Base-by-base conservation (phyloP, 2,113 vertebrate species). In the Corythoichthys haematopterus region DNA sequence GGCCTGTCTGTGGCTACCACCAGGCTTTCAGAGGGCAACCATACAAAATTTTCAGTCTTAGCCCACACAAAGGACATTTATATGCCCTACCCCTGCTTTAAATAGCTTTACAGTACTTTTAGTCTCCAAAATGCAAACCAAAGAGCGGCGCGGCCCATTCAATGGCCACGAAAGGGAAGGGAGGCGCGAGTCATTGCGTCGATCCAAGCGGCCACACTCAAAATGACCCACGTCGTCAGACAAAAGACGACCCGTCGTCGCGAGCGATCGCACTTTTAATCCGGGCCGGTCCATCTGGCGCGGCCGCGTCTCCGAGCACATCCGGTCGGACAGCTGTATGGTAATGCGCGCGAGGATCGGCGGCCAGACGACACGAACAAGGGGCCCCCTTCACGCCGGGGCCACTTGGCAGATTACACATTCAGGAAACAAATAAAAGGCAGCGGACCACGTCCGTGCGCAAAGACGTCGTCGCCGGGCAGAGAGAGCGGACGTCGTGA, bases 261-360 rank as follows among this genome's bases (percentile, higher is more conserved):
- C 86, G 84, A 81, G 76, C 86, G 82, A 87, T 86, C 70, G 86
- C 89, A 90, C 92, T 91, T 94, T 91, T 35, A 52, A 90, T 85
- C 93, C 92, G 91, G 92, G 91, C 92, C 89, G 87, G 87, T 90
- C 94, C 96, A 95, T 98, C 95, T 96, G 95, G 93, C 93, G 92
- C 70, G 65, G 86, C 72, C 70, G 75, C 79, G 84, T 87, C 90
- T 88, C 90, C 92, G 90, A 86, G 89, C 88, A 92, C 91, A 92
- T 87, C 90, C 89, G 93, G 92, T 92, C 90, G 90, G 92, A 94
- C 96, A 98, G 97, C 97, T 99, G 97, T 99, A 99, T 99, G 96
- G 89, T 94, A 99, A 98, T 99, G 93, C 95, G 94, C 77, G 80
- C 40, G 40, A 43, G 40, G 40, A 94, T 91, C 87, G 90, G 92